Evolutionary conservation across 2,113 vertebrate genomes (phyloP), one percentile per base, ranked within the genome.

Genomic region (Triplophysa dalaica): DNA sequence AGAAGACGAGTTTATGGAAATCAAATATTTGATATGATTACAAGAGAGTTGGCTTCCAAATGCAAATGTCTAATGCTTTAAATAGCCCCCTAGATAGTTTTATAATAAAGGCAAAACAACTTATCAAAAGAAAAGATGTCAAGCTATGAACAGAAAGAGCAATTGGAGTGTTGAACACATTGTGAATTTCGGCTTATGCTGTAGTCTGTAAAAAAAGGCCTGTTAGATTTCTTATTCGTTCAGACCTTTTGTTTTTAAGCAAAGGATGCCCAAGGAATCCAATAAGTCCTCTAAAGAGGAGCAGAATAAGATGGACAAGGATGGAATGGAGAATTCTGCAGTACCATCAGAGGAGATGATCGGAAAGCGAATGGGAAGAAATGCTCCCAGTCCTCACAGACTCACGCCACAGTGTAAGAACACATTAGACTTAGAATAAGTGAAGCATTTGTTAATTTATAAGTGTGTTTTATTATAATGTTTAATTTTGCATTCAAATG

Each of bases 251-350:
- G 68, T 45, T 45, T 11, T 64, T 24, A 11, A 67, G 17, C 54
- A 48, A 56, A 82, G 41, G 73, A 99, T 98, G 97, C 93, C 95
- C 54, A 93, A 95, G 83, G 93, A 95, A 85, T 84, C 86, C 65
- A 93, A 94, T 82, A 90, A 93, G 62, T 84, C 89, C 0, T 84
- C 81, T 69, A 45, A 81, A 70, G 91, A 77, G 56, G 91, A 90
- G 86, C 91, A 89, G 22, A 88, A 93, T 61, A 79, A 89, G 56
- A 77, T 79, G n/a, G 92, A 90, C 75, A 70, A 85, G 29, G 69
- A 79, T 45, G 87, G 91, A 63, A 67, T 54, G 17, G 87, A 84
- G 81, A 84, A 45, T 74, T 81, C 86, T 74, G 88, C 86, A 84
- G 90, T 90, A 22, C 69, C 78, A 73, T 82, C 83, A 0, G 90